phyloP scores from a whole-genome alignment of 2,888 invertebrate species.

The Thymelicus sylvestris region DNA sequence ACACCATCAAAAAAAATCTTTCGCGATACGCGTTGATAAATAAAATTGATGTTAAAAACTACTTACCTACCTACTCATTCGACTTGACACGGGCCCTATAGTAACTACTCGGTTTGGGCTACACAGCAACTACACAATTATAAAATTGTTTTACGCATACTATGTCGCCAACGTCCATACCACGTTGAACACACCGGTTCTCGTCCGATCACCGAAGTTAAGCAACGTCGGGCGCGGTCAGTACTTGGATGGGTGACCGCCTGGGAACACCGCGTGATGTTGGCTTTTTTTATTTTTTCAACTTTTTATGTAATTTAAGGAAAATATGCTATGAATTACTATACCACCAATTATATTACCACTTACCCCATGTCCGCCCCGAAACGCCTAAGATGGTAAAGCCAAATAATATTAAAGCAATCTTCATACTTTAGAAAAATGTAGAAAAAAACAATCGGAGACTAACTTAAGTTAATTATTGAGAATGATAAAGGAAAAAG shows the following conservation, averaged over 20 bases:
- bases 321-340: no score
- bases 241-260: conserved; percentile 70
- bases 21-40: no score
- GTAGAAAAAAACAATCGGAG: background rate
- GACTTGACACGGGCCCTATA: no score
- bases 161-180: conserved; percentile 26
- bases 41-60: no score
- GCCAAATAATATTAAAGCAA: background rate
- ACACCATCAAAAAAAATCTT: no score
- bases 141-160: no score
- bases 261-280: conserved; percentile 55
- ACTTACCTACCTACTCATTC: no score
- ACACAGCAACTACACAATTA: no score
- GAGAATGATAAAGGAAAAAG: background rate
- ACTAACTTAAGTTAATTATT: background rate
- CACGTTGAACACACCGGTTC: conserved; percentile 41
- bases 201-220: conserved; percentile 53
- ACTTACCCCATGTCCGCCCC: conserved; percentile 42
- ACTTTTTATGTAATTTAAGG: no score
- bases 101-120: no score
- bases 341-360: no score
- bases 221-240: conserved; percentile 64
- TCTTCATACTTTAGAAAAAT: conserved; percentile 9
- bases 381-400: background rate
- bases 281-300: background rate